Conservation (phyloP, 2,797 vertebrate genomes). For the Acipenser transmontanus region DNA sequence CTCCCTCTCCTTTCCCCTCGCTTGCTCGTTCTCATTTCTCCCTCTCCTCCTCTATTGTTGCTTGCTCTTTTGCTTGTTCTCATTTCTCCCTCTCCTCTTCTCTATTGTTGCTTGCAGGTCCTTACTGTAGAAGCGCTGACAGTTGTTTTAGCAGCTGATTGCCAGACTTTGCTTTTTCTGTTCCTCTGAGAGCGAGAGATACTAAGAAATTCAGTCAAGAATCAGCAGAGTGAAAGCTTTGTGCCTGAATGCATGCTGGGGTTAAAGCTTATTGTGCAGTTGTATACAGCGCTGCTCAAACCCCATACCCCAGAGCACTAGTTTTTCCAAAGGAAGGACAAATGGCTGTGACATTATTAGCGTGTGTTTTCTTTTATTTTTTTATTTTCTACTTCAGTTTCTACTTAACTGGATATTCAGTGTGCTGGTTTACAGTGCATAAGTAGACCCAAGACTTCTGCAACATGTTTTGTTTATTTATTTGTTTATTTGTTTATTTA, state of each 20-base stretch:
- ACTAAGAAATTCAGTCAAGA: conserved; percentile 18
- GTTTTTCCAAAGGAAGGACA: too few species aligned
- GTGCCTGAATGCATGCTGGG: neutral
- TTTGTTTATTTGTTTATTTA: neutral
- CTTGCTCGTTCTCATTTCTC: neutral
- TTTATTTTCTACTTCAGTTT: too few species aligned
- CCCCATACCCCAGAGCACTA: too few species aligned
- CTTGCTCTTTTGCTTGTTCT: neutral
- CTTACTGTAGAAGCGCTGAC: conserved; percentile 47
- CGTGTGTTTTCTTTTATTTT: too few species aligned
- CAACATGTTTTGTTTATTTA: neutral
- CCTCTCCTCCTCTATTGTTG: neutral
- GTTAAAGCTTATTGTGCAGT: neutral
- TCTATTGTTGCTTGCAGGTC: conserved; percentile 29
- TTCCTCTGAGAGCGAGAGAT: conserved; percentile 43
- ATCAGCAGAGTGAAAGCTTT: neutral
- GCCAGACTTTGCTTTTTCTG: conserved; percentile 57
- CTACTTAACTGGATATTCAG: too few species aligned
- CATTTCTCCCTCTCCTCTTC: conserved; percentile 27
- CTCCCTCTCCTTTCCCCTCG: neutral
- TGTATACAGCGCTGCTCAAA: too few species aligned
- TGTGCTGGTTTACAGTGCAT: too few species aligned
- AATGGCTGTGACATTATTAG: too few species aligned
- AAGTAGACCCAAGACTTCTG: too few species aligned
- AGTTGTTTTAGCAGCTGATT: conserved; percentile 67